Evolutionary conservation across 2,888 invertebrate species (phyloP), one percentile per base, ranked within the genome.

Genomic region (Caenorhabditis japonica): DNA sequence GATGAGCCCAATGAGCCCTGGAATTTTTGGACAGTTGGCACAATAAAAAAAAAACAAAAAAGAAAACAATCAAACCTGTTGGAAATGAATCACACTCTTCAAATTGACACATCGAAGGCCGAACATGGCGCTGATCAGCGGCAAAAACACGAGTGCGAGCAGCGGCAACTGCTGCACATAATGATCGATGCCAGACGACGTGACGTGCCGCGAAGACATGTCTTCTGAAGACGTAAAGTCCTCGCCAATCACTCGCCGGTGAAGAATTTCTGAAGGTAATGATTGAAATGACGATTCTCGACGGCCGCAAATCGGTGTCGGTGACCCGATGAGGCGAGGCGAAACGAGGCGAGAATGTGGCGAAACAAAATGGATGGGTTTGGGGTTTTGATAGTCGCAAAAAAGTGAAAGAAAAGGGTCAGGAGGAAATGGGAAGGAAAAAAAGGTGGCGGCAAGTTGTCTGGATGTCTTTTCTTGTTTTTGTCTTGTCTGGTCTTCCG

Each of bases 1-100:
- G 77, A 75, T 1, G 76, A 60, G 17, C 79, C 76, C 13, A 80
- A 49, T 3, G 77, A 77, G 25, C 81, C 81, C 80, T 80, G 68
- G 7, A 75, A 61, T 30, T n/a, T n/a, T n/a, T n/a, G n/a, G n/a
- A n/a, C n/a, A n/a, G n/a, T n/a, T n/a, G n/a, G n/a, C n/a, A n/a
- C n/a, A n/a, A n/a, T n/a, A n/a, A n/a, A n/a, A n/a, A n/a, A n/a
- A n/a, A n/a, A n/a, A n/a, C n/a, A n/a, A n/a, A n/a, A n/a, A n/a
- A n/a, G n/a, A n/a, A n/a, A n/a, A 23, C 19, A 8, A 69, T 61
- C 30, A 30, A n/a, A 30, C 30, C 71, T 77, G 77, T 34, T 77
- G 77, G 55, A 75, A 77, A 38, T 77, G 75, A 19, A 77, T 64
- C 12, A 75, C 74, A 70, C 79, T 79, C 53, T 76, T 76, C 66